Evolutionary conservation across 2,888 invertebrate genomes (phyloP).

Genomic region (Suillia variegata): DNA sequence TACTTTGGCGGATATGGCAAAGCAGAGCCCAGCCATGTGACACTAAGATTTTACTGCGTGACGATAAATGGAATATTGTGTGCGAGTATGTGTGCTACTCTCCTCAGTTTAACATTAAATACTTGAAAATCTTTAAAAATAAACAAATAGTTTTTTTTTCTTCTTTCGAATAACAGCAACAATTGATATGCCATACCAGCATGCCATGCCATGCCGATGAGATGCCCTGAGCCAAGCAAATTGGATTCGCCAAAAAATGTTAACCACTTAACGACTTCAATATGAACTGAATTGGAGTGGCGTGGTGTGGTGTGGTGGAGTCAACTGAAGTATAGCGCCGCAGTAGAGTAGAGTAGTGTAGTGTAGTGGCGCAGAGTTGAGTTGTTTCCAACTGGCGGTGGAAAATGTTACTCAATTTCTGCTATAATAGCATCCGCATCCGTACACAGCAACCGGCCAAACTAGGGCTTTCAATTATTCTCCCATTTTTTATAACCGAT

Average conservation of each 20-base stretch:
- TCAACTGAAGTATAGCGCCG: too few species aligned
- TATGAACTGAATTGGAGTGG: too few species aligned
- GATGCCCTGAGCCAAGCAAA: slow-evolving; percentile 12
- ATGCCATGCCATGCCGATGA: too few species aligned
- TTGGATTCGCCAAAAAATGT: slow-evolving; percentile 48
- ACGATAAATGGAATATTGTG: neutral
- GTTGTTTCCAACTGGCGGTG: slow-evolving; percentile 3
- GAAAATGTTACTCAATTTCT: slow-evolving; percentile 21
- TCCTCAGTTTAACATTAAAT: too few species aligned
- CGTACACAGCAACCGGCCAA: too few species aligned
- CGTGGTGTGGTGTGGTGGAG: too few species aligned
- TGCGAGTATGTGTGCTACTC: neutral
- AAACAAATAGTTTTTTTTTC: too few species aligned
- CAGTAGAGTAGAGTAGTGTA: too few species aligned
- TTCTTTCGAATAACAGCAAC: neutral
- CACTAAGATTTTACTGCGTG: neutral
- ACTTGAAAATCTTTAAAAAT: too few species aligned
- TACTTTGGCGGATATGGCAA: neutral
- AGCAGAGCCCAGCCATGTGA: neutral
- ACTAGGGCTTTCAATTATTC: too few species aligned
- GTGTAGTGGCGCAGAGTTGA: neutral
- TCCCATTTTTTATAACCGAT: too few species aligned
- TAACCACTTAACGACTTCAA: slow-evolving; percentile 44
- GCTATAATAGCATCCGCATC: slow-evolving; percentile 24
- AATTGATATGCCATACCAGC: neutral